These are phyloP conservation scores for Drosophila ogumai DNA, from an alignment of 1,140 invertebrate genomes.

Conservation along the genomic window DNA sequence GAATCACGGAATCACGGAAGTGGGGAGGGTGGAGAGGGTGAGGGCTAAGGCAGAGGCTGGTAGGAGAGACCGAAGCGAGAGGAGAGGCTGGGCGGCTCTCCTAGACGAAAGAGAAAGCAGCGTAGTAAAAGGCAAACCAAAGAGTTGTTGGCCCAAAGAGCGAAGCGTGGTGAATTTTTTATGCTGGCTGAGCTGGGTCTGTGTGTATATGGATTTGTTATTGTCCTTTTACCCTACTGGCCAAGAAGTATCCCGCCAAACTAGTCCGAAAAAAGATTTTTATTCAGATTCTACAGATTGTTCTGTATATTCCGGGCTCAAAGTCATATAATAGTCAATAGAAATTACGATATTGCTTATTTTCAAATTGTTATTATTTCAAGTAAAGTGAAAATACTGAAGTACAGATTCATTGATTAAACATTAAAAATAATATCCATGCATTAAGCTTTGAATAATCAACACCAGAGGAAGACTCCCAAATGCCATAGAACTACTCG, in stretches of 20 bases:
- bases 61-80: conserved; percentile 29
- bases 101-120: conserved; percentile 50
- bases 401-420: background rate
- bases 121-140: conserved; percentile 45
- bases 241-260: conserved; percentile 17
- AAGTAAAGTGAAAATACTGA: background rate
- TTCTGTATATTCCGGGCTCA: no score
- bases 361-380: no score
- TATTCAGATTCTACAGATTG: background rate
- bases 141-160: conserved; percentile 68
- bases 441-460: background rate
- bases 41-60: background rate
- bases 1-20: background rate
- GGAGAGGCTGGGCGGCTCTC: conserved; percentile 54
- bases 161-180: conserved; percentile 70
- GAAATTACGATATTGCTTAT: no score
- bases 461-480: background rate
- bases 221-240: conserved; percentile 44
- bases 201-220: conserved; percentile 49
- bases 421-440: background rate
- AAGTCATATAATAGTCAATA: no score
- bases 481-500: no score
- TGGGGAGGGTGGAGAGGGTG: background rate
- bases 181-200: conserved; percentile 18
- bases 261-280: no score